phyloP scores from a whole-genome alignment of 2,888 invertebrate genomes.

The Diaperis boleti region DNA sequence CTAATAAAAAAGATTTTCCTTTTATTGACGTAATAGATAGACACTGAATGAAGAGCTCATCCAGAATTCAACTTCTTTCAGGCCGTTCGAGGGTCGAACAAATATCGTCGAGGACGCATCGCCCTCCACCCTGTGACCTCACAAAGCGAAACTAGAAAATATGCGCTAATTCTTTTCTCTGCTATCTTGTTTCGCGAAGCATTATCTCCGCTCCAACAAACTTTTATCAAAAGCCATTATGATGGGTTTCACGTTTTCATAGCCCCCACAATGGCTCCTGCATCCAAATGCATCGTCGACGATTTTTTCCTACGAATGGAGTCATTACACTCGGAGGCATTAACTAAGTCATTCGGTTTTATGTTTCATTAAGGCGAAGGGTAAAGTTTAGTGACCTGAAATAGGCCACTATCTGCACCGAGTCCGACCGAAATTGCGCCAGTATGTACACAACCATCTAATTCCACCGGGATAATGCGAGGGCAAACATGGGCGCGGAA shows the following conservation, averaged over 20 bases:
- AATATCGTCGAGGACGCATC: constrained; percentile 4
- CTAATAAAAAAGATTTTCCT: constrained; percentile 27
- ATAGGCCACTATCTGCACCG: constrained; percentile 39
- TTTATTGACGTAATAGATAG: constrained; percentile 27
- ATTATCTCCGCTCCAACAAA: constrained; percentile 18
- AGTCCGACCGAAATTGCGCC: constrained; percentile 35
- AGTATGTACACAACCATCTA: constrained; percentile 43
- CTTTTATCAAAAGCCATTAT: constrained; percentile 38
- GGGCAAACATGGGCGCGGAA: constrained; percentile 34
- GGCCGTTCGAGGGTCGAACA: constrained; percentile 5
- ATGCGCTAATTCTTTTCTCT: constrained; percentile 7
- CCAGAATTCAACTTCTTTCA: constrained; percentile 19
- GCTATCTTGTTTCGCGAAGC: neutral
- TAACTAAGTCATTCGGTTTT: constrained; percentile 42
- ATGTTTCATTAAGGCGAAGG: constrained; percentile 44
- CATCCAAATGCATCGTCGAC: neutral
- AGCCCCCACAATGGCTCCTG: constrained; percentile 10
- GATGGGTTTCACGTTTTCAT: constrained; percentile 28
- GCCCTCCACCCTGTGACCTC: neutral
- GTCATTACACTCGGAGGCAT: constrained; percentile 36
- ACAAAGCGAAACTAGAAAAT: neutral
- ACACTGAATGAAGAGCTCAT: constrained; percentile 21
- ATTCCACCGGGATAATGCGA: constrained; percentile 35
- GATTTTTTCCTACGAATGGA: constrained; percentile 27
- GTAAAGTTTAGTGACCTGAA: constrained; percentile 45